phyloP scores from a whole-genome alignment of 2,888 invertebrate species.

The Ormyrus nitidulus region DNA sequence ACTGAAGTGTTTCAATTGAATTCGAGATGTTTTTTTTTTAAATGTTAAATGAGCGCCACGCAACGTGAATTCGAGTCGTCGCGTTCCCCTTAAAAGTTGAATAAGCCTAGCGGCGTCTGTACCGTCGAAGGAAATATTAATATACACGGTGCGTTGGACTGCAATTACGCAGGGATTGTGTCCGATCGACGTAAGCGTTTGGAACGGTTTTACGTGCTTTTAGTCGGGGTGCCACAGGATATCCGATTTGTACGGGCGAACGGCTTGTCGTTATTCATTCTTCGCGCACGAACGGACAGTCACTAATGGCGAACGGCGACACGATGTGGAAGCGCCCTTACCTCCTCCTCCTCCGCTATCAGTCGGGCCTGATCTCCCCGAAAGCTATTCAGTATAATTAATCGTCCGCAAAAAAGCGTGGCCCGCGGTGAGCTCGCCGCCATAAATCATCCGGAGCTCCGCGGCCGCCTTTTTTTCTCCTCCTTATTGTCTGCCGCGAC shows the following conservation, averaged over 20 bases:
- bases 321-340: conserved; percentile 29
- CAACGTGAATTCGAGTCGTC: no score
- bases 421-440: conserved; percentile 12
- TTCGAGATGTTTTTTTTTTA: background rate
- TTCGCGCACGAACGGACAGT: conserved; percentile 58
- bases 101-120: no score
- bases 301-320: conserved; percentile 59
- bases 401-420: conserved; percentile 64
- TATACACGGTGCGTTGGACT: no score
- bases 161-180: no score
- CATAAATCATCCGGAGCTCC: conserved; percentile 63
- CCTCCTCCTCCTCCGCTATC: conserved; percentile 53
- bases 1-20: background rate
- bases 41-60: no score
- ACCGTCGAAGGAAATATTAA: no score
- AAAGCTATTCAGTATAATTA: conserved; percentile 66
- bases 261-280: conserved; percentile 53
- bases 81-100: no score
- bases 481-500: conserved; percentile 58
- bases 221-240: conserved; percentile 38
- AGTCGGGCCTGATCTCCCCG: conserved; percentile 58
- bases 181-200: conserved; percentile 26
- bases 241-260: conserved; percentile 43
- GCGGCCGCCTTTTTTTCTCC: conserved; percentile 45
- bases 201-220: conserved; percentile 41